Evolutionary conservation across 2,797 vertebrate genomes (phyloP), one percentile per base, ranked within the genome.

Genomic region (Parambassis ranga): DNA sequence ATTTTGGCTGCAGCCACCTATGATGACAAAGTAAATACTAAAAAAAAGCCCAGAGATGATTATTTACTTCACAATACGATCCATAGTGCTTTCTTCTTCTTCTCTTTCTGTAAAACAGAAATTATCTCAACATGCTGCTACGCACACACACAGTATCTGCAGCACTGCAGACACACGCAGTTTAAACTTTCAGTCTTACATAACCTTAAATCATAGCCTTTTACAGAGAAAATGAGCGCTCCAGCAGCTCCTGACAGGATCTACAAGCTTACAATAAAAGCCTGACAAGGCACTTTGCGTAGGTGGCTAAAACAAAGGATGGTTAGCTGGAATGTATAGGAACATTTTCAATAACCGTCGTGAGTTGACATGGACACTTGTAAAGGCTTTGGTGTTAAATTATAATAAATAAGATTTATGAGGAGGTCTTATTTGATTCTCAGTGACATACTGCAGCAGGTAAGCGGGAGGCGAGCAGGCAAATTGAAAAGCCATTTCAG

Each of bases 401-500:
- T 30, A 10, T 22, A 28, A 57, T 56, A 42, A 50, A 30, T 26
- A 31, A 36, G 8, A 47, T 71, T 70, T 23, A 22, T 16, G 15
- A 39, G 62, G 56, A 35, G 5, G 44, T 49, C 48, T 18, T 5
- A 16, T 60, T 47, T 30, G 15, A 10, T 33, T 44, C 3, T 43
- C 18, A 4, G 32, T 49, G 36, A 47, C 48, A 38, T 8, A 23
- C 44, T 44, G 16, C 20, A 20, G 13, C 53, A 60, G 59, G 38
- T 64, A 26, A 56, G 57, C 6, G 26, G 26, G 24, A 36, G 43
- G 71, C 65, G 51, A 64, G 61, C 41, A 20, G 53, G 28, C 20
- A 64, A 59, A 73, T 36, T 4, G 41, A 82, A 81, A 72, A 64
- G 14, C 47, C 47, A 36, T 65, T 57, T 60, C 6, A 53, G 33